Base-by-base conservation (phyloP, 2,888 invertebrate species). In the Drosophila anomelani region DNA sequence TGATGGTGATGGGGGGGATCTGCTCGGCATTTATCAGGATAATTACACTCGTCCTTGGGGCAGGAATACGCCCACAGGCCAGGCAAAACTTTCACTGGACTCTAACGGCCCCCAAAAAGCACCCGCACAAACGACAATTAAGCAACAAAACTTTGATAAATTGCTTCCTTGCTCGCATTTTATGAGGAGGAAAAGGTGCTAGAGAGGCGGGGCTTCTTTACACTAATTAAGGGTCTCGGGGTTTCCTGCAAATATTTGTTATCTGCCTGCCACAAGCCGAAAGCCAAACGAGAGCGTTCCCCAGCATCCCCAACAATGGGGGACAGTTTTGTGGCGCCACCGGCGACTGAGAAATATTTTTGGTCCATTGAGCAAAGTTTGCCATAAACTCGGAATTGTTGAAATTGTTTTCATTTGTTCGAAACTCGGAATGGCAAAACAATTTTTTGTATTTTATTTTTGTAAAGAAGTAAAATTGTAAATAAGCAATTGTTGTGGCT, bases 61-160 rank as follows among this genome's bases (percentile, higher is more conserved):
- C 38, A 75, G 76, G 58, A 57, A 63, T 69, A 79, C 74, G 77
- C 83, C 77, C 66, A 46, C 57, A 66, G 55, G 64, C 59, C 8
- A 46, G 26, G 43, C 32, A 44, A 32, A 80, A 80, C 75, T 83
- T 85, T 83, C 76, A 87, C 74, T 78, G 70, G 73, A 63, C 58
- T 54, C 9, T 3, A 77, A 78, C 81, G 78, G n/a, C 78, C 39
- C 32, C 32, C 9, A 32, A 20, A 41, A 43, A 44, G 20, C 61
- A 51, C 64, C 63, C 79, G 72, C 78, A 86, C 82, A 80, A 80
- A 86, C 89, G 85, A 90, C 87, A 90, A 87, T 86, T 88, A 90
- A 90, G 85, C 85, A 81, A 81, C 82, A 90, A 84, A 85, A 89
- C 85, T 87, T 90, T 90, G 90, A 90, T 89, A 89, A 90, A 90